A percentile compares a stretch with the other conserved stretches of the same genome.
phyloP scores from a whole-genome alignment of 2,888 invertebrate species.

The Coronaproctus castanopsis region DNA sequence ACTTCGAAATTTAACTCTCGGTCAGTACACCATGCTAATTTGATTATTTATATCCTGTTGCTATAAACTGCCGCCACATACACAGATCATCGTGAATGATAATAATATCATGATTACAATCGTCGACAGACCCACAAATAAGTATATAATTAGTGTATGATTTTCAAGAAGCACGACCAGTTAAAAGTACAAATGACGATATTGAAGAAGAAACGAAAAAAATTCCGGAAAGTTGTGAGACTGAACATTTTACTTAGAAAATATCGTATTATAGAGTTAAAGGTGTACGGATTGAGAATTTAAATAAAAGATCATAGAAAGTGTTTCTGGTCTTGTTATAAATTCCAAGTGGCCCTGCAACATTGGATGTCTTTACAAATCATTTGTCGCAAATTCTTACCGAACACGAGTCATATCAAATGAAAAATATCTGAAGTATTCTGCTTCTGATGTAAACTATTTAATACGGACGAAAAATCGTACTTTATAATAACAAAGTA shows the following conservation, averaged over 20 bases:
- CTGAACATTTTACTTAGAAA: background rate
- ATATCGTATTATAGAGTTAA: background rate
- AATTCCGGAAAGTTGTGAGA: background rate
- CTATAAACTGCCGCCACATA: too few species aligned
- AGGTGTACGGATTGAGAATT: background rate
- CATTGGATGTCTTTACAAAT: background rate
- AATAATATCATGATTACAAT: too few species aligned
- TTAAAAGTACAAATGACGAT: background rate
- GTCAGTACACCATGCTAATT: too few species aligned
- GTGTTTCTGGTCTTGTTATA: background rate
- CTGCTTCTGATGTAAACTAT: background rate
- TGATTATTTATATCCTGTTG: too few species aligned
- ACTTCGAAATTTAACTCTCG: too few species aligned
- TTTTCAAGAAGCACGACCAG: background rate
- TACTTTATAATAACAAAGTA: background rate
- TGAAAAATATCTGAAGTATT: background rate
- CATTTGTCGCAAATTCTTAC: background rate
- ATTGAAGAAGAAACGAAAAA: background rate
- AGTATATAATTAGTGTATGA: too few species aligned
- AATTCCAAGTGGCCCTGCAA: background rate
- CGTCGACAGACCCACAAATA: too few species aligned
- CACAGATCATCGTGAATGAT: too few species aligned
- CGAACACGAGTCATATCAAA: background rate
- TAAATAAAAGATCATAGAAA: background rate
- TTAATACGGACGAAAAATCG: background rate